Evolutionary conservation across 2,888 invertebrate species (phyloP).

Genomic region (Marronus borbonicus): DNA sequence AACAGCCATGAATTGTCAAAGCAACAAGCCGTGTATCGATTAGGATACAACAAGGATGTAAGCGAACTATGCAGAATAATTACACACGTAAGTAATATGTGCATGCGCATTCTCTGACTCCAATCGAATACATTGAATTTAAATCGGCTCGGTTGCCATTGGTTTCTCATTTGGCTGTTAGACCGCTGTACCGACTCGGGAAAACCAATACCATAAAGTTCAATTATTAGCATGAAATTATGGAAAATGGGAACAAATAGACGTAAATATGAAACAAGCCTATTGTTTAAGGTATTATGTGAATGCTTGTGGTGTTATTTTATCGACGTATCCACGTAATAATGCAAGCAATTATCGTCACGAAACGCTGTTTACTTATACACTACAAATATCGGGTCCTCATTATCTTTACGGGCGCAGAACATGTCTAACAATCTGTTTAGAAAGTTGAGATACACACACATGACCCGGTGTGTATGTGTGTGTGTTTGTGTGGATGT

Average conservation of each 20-base stretch:
- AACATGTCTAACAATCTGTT: constrained; percentile 48
- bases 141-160: constrained; percentile 14
- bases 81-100: constrained; percentile 19
- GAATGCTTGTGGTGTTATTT: constrained; percentile 60
- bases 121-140: constrained; percentile 27
- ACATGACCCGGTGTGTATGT: background rate
- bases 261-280: constrained; percentile 48
- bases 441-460: constrained; percentile 36
- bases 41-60: constrained; percentile 1
- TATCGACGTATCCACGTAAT: constrained; percentile 63
- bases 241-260: constrained; percentile 49
- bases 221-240: constrained; percentile 51
- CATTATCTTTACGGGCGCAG: constrained; percentile 59
- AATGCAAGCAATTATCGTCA: constrained; percentile 64
- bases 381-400: constrained; percentile 62
- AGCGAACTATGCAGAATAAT: constrained; percentile 23
- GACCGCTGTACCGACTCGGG: background rate
- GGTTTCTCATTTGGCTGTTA: constrained; percentile 34
- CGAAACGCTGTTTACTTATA: constrained; percentile 65
- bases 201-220: constrained; percentile 39
- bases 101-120: constrained; percentile 2
- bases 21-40: constrained; percentile 20
- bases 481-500: constrained; percentile 13
- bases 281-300: constrained; percentile 47
- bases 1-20: constrained; percentile 27